A percentile compares a stretch with the other conserved stretches of the same genome.
Evolutionary conservation across 2,113 vertebrate genomes (phyloP).

Genomic region (Dicentrarchus labrax): DNA sequence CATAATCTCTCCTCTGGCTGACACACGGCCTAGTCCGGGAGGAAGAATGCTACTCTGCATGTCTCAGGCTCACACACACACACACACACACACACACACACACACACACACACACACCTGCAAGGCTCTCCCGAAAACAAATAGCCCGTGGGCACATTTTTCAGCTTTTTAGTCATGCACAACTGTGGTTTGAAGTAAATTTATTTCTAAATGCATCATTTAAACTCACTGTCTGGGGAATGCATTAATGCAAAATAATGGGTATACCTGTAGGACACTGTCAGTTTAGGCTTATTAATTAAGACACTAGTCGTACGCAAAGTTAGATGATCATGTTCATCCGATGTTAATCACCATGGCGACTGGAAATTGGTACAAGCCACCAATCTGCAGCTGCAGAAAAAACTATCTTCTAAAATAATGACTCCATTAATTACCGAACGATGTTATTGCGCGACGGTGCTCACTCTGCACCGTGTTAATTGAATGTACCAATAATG

Average conservation of each 20-base stretch:
- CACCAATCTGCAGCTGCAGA: slow-evolving; percentile 36
- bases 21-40: slow-evolving; percentile 1
- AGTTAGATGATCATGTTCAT: slow-evolving; percentile 60
- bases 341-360: slow-evolving; percentile 56
- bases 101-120: slow-evolving; percentile 37
- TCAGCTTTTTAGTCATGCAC: slow-evolving; percentile 20
- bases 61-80: slow-evolving; percentile 19
- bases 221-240: slow-evolving; percentile 19
- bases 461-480: neutral
- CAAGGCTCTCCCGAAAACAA: slow-evolving; percentile 24
- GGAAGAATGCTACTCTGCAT: neutral
- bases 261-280: slow-evolving; percentile 40
- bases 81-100: slow-evolving; percentile 27
- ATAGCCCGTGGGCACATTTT: slow-evolving; percentile 34
- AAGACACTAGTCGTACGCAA: slow-evolving; percentile 33
- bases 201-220: slow-evolving; percentile 38
- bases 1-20: slow-evolving; percentile 25
- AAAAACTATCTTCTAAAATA: slow-evolving; percentile 57
- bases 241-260: slow-evolving; percentile 44
- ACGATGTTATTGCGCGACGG: neutral
- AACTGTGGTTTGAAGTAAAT: slow-evolving; percentile 31
- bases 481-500: slow-evolving; percentile 64
- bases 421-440: slow-evolving; percentile 66
- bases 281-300: slow-evolving; percentile 64
- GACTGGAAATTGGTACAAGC: slow-evolving; percentile 33